A percentile compares a stretch with the other conserved stretches of the same genome.
These are phyloP conservation scores for Anisognathus igniventris DNA, from an alignment of 2,797 vertebrate genomes.

Conservation along the genomic window DNA sequence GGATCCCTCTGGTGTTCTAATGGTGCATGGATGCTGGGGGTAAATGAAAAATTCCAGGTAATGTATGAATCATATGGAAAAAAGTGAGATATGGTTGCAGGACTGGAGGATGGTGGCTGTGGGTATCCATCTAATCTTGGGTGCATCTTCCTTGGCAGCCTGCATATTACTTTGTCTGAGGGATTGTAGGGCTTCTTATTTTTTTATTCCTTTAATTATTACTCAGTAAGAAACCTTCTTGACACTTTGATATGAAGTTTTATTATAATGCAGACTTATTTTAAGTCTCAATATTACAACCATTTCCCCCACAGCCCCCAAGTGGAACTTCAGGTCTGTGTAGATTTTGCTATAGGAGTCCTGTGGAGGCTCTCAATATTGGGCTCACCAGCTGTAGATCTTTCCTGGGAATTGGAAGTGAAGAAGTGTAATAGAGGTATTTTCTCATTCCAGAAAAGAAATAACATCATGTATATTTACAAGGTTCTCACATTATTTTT, in stretches of 20 bases:
- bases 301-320: background rate
- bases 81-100: background rate
- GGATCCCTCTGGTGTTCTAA: background rate
- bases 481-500: background rate
- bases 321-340: background rate
- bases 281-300: background rate
- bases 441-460: background rate
- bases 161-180: background rate
- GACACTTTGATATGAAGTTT: background rate
- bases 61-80: background rate
- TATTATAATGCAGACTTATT: background rate
- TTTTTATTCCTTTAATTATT: background rate
- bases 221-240: background rate
- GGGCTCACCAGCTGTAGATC: background rate
- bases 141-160: background rate
- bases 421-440: background rate
- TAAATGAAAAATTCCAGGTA: background rate
- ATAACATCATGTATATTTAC: background rate
- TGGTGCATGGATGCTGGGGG: accelerated
- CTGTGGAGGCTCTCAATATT: accelerated
- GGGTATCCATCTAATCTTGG: background rate
- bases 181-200: background rate
- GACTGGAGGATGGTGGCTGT: background rate
- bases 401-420: background rate
- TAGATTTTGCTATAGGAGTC: background rate